Evolutionary conservation across 1,140 invertebrate genomes (phyloP), one percentile per base, ranked within the genome.

Genomic region (Ceratosolen solmsi): DNA sequence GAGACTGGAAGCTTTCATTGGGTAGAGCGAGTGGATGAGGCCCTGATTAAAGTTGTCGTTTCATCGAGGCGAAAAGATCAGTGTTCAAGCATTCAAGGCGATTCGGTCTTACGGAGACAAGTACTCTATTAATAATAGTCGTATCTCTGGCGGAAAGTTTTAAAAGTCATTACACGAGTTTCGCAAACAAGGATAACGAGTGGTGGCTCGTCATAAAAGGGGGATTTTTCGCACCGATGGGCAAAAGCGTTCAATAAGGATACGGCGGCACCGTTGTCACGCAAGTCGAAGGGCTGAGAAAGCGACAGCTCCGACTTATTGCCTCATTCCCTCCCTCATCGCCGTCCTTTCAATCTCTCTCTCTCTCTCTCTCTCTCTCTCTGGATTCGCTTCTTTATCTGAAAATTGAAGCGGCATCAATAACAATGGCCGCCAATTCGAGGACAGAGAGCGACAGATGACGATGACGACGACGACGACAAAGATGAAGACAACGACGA

Each of bases 391-490:
- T 25, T 51, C 49, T 49, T 22, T 8, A 11, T 8, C 46, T 54
- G 41, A 17, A 22, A 51, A 46, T 72, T 11, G 25, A 72, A 27
- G 4, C 82, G 81, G 68, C 51, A 74, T 84, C 77, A 75, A 85
- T 84, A 85, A 86, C 83, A 87, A 88, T 87, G 83, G 83, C 79
- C 41, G 84, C 75, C 51, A 58, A 78, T 83, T 85, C 83, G 85
- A 86, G 84, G 84, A 84, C 85, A 84, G n/a, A 15, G 15, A 30
- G 25, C 49, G 4, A n/a, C n/a, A n/a, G n/a, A n/a, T n/a, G n/a
- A n/a, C n/a, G n/a, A 4, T 4, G 70, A 25, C 63, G 36, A 22
- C 63, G 27, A 22, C 22, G 33, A 13, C n/a, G 20, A 9, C 15
- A 27, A 54, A 25, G 22, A 17, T 13, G 46, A 33, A 15, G 1